phyloP scores from a whole-genome alignment of 2,113 vertebrate genomes.

The Chloroceryle aenea region DNA sequence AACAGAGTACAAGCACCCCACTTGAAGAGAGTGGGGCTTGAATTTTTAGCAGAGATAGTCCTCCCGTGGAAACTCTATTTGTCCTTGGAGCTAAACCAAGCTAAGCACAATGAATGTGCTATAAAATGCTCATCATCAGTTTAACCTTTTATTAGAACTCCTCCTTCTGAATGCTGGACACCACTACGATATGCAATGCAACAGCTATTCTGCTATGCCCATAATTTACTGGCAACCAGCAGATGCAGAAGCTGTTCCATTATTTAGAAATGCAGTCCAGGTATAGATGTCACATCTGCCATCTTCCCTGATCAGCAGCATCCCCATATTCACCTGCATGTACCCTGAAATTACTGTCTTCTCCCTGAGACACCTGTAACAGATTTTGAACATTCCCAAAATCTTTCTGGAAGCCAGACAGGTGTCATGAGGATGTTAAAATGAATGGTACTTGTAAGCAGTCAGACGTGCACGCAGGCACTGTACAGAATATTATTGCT shows the following conservation, averaged over 20 bases:
- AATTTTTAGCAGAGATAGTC: neutral
- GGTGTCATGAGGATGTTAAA: neutral
- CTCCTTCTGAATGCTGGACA: neutral
- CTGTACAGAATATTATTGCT: neutral
- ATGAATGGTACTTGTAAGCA: neutral
- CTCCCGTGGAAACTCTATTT: neutral
- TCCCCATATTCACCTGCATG: neutral
- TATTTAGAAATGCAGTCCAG: neutral
- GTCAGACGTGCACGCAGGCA: neutral
- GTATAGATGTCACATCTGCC: neutral
- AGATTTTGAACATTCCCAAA: neutral
- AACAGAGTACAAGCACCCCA: neutral
- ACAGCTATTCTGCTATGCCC: neutral
- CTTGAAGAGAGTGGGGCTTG: fast-evolving
- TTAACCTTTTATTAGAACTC: neutral
- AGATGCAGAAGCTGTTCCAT: neutral
- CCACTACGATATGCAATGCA: neutral
- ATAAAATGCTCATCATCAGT: neutral
- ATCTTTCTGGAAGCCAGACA: neutral
- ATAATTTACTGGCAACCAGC: neutral
- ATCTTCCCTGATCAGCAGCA: neutral
- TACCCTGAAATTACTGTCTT: neutral
- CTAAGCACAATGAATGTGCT: neutral
- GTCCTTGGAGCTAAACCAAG: neutral
- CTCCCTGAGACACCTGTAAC: neutral